Evolutionary conservation across 2,888 invertebrate species (phyloP), one percentile per base, ranked within the genome.

Genomic region (Athripsodes cinereus): DNA sequence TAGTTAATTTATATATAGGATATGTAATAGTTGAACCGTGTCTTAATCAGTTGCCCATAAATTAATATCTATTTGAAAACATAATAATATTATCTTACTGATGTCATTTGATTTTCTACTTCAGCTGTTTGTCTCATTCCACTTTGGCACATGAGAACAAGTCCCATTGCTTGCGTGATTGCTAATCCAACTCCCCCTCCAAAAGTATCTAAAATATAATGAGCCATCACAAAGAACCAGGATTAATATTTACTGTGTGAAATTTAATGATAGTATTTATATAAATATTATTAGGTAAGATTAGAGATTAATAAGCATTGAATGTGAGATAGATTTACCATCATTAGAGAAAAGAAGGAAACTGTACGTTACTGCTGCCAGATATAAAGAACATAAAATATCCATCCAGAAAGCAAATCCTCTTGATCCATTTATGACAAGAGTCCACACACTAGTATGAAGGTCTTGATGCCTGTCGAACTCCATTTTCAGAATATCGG

Each of bases 111-210:
- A 67, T 88, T 90, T 67, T 88, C 88, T 1, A 89, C 76, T 68
- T 93, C 92, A 0, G 92, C 90, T 0, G 90, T 90, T 68, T 93
- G 93, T 26, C 93, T 73, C 81, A 93, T 88, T 0, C 90, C 91
- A 84, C 89, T 93, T 68, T 87, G 87, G 31, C 87, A 86, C 85
- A 87, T 85, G 1, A 87, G 86, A 0, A 86, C 85, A 49, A 88
- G 73, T 0, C 83, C 83, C 10, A 87, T 84, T 16, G 86, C 84
- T 65, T 88, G 87, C 0, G 87, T 82, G 46, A 88, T 87, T 0
- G 87, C 88, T 40, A 88, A 67, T 0, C 88, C 88, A 0, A 88
- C 87, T 63, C 82, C 83, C 0, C 87, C 87, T 16, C 86, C 83
- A 2, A 75, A 69, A 0, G 73, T 72, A 6, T 74, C 78, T 79